Percentiles rank a stretch among this genome's conserved stretches.
Evolutionary conservation across 2,113 vertebrate species (phyloP).

Genomic region (Orycteropus afer): DNA sequence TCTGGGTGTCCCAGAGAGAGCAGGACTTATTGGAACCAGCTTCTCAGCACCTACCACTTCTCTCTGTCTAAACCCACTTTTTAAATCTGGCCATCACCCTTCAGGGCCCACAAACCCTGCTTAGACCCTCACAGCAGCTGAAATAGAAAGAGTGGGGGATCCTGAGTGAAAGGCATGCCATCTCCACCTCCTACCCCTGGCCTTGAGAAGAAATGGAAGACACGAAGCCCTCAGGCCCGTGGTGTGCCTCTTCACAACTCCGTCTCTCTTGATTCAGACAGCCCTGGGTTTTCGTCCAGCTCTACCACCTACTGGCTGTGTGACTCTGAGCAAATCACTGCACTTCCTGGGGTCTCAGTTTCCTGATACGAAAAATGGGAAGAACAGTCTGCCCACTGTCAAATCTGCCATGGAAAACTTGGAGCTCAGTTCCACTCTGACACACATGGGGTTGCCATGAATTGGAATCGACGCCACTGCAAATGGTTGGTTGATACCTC

Average conservation of each 20-base stretch:
- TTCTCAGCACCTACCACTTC: background rate
- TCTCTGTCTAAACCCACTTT: background rate
- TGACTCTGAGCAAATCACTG: background rate
- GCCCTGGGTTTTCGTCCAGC: background rate
- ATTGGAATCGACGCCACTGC: background rate
- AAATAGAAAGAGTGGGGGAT: background rate
- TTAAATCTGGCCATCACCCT: background rate
- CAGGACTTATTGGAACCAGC: background rate
- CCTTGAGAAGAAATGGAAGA: background rate
- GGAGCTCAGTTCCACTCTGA: background rate
- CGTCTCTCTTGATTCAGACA: background rate
- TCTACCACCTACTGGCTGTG: background rate
- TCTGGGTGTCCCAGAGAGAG: background rate
- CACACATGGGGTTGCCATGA: background rate
- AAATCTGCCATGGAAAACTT: background rate
- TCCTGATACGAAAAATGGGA: background rate
- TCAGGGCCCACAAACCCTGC: background rate
- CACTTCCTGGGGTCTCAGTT: constrained; percentile 13
- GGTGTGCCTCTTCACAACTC: accelerated
- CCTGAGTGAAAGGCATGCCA: background rate
- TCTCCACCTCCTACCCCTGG: too few relatives aligned
- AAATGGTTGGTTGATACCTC: background rate
- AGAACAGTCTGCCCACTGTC: background rate
- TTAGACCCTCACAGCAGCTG: background rate
- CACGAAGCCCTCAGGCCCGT: background rate